Evolutionary conservation across 2,797 vertebrate species (phyloP), one percentile per base, ranked within the genome.

Genomic region (Selene dorsalis): DNA sequence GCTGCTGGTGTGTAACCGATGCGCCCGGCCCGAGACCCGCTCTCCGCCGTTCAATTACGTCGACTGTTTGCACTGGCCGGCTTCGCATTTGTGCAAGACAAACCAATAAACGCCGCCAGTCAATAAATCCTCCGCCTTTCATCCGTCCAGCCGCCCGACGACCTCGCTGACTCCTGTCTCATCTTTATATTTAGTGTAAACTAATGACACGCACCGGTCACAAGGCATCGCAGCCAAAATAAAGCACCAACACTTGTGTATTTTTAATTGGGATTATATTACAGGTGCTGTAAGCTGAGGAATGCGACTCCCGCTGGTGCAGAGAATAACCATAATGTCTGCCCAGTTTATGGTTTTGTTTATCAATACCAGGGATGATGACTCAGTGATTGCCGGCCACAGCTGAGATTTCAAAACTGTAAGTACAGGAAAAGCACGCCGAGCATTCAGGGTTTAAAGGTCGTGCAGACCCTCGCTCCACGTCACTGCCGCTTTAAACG

Each of bases 151-250:
- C 60, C 75, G 24, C 67, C 81, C 50, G 13, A 74, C 26, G 64
- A 84, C 89, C 92, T 68, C 69, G 0, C 56, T 79, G 86, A 86
- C 89, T 82, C 61, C 77, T 22, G 61, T 43, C 83, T 75, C 73
- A 3, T 80, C 76, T 87, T 86, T 87, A 89, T 87, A 92, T 92
- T 89, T 92, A 91, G 88, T 79, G 87, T 82, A 82, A 89, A 87
- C 73, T 80, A 88, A 89, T 56, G 82, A 91, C 84, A 77, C 82
- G 69, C 8, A 39, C 74, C 5, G n/a, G 84, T 91, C 92, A 89
- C 80, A 26, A 75, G 89, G 90, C 82, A 38, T 41, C 26, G 0
- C 14, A 0, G 82, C 82, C 82, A 86, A 89, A 89, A 88, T 87
- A 91, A 87, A 84, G 64, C 83, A 58, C 77, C 61, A 83, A 87